phyloP scores from a whole-genome alignment of 1,140 invertebrate genomes.

The Hetaerina americana region DNA sequence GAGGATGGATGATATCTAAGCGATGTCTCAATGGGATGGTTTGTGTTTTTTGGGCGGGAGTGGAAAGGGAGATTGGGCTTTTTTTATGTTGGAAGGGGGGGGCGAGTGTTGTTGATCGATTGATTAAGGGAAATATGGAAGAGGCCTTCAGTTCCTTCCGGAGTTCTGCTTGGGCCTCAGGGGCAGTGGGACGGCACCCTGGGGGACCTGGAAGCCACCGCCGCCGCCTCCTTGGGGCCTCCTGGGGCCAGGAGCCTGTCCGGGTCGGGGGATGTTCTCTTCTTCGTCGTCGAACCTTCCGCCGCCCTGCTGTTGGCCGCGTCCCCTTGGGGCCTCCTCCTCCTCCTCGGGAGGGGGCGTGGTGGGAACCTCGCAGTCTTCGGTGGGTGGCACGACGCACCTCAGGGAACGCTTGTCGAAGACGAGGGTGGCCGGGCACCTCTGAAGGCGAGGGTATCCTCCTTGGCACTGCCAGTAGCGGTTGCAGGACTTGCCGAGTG shows the following conservation, averaged over 20 bases:
- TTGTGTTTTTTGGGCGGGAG: too few species aligned
- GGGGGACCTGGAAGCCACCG: not conserved
- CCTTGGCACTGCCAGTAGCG: slow-evolving; percentile 89
- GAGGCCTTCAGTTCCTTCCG: not conserved
- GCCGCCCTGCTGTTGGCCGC: not conserved
- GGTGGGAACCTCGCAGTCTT: slow-evolving; percentile 70
- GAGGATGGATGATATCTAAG: too few species aligned
- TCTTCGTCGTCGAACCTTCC: not conserved
- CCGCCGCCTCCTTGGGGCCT: not conserved
- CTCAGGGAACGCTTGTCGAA: slow-evolving; percentile 70
- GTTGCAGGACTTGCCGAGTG: slow-evolving; percentile 78
- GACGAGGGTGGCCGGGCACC: slow-evolving; percentile 80
- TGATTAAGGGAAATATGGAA: too few species aligned
- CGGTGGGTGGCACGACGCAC: slow-evolving; percentile 77
- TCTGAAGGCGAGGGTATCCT: slow-evolving; percentile 76
- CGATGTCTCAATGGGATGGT: too few species aligned
- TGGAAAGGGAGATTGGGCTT: too few species aligned
- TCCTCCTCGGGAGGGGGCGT: slow-evolving; percentile 51
- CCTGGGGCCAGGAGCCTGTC: not conserved
- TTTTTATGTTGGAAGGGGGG: too few species aligned
- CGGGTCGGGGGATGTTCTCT: not conserved
- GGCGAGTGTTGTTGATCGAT: too few species aligned
- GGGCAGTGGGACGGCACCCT: not conserved
- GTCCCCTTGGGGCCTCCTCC: slow-evolving; percentile 21
- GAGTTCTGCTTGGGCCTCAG: not conserved